phyloP scores from a whole-genome alignment of 2,888 invertebrate genomes.

The Cistogaster globosa region DNA sequence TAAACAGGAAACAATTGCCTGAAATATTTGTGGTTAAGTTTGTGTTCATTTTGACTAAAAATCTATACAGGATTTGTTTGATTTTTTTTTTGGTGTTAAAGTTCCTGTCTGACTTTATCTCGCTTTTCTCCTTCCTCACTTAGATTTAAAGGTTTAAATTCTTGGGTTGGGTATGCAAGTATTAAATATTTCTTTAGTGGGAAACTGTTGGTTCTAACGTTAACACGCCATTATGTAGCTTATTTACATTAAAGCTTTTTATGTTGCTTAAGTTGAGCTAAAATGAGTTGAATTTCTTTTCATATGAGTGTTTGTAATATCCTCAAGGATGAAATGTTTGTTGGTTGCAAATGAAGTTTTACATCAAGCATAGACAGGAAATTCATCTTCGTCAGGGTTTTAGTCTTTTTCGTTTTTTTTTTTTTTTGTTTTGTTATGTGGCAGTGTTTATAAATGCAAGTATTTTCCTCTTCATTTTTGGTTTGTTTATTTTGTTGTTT shows the following conservation, averaged over 20 bases:
- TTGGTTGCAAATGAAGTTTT: conserved; percentile 70
- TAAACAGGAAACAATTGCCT: conserved; percentile 70
- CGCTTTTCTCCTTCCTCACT: not conserved
- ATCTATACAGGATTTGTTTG: conserved; percentile 41
- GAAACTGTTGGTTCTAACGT: conserved; percentile 39
- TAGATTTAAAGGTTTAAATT: not conserved
- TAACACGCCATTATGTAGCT: conserved; percentile 64
- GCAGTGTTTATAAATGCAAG: not conserved
- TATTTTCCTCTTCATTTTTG: conserved; percentile 12
- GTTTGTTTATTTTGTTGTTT: conserved; percentile 40
- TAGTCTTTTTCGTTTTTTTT: not conserved
- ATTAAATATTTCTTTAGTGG: conserved; percentile 6
- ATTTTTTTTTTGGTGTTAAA: not conserved
- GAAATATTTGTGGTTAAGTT: conserved; percentile 65
- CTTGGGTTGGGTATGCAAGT: conserved; percentile 6
- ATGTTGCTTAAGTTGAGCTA: conserved; percentile 40
- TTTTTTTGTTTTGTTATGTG: conserved; percentile 1
- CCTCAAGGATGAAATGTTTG: conserved; percentile 71
- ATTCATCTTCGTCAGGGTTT: conserved; percentile 69
- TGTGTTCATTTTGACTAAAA: conserved; percentile 54
- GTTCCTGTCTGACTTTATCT: conserved; percentile 32
- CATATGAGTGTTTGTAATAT: conserved; percentile 70
- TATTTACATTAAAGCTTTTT: conserved; percentile 67
- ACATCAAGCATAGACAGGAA: conserved; percentile 72
- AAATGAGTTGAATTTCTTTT: conserved; percentile 55